Percentiles rank a stretch among this genome's conserved stretches.
phyloP scores from a whole-genome alignment of 2,113 vertebrate species.

The Syngnathus typhle region DNA sequence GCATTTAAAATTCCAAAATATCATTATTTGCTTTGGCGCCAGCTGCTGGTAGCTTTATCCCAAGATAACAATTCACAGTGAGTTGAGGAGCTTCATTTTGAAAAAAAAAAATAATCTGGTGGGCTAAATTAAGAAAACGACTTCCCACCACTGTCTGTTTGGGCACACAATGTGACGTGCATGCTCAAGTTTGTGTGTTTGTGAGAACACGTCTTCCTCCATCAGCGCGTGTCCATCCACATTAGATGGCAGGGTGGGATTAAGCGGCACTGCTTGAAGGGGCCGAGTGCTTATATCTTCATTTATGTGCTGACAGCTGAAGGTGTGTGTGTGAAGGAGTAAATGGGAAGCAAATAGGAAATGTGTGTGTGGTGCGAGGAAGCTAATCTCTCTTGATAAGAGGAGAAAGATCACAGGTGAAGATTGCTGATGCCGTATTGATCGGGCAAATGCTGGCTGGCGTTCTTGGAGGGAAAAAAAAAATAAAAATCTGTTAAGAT shows the following conservation, averaged over 20 bases:
- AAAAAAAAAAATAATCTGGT: neutral
- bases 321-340: slow-evolving; percentile 47
- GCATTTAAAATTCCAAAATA: too few relatives aligned
- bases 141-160: neutral
- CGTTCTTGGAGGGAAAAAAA: slow-evolving; percentile 9
- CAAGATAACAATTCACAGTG: neutral
- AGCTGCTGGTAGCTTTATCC: neutral
- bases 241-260: slow-evolving; percentile 58
- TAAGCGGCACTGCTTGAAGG: slow-evolving; percentile 54
- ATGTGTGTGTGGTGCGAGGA: slow-evolving; percentile 22
- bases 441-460: slow-evolving; percentile 23
- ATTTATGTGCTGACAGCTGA: slow-evolving; percentile 54
- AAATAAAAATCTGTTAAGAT: slow-evolving; percentile 16
- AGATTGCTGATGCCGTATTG: slow-evolving; percentile 44
- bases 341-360: slow-evolving; percentile 46
- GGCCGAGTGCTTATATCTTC: slow-evolving; percentile 62
- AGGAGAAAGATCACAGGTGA: slow-evolving; percentile 44
- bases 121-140: too few relatives aligned
- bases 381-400: slow-evolving; percentile 53
- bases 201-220: slow-evolving; percentile 47
- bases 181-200: slow-evolving; percentile 13
- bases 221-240: slow-evolving; percentile 61
- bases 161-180: slow-evolving; percentile 8
- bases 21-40: neutral
- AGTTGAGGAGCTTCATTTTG: neutral